A percentile compares a stretch with the other conserved stretches of the same genome.
Conservation (phyloP, 2,888 invertebrate genomes). For the Leptura quadrifasciata region DNA sequence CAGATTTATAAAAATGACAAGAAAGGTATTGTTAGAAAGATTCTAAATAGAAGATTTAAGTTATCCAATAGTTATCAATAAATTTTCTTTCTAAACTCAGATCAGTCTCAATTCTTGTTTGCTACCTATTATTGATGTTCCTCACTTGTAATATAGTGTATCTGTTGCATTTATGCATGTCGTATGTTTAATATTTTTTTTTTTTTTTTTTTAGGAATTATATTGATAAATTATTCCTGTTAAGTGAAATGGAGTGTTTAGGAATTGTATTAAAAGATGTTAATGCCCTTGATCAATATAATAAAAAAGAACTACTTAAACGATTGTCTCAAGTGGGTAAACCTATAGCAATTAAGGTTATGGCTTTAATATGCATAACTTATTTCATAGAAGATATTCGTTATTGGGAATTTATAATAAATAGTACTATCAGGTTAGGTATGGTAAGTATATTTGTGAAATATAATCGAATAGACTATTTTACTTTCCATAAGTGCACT, state of each 20-base stretch:
- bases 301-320: slow-evolving; percentile 64
- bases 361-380: slow-evolving; percentile 65
- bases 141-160: no score
- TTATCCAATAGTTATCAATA: no score
- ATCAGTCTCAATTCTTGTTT: no score
- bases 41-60: no score
- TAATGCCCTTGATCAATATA: slow-evolving; percentile 58
- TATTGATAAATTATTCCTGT: slow-evolving; percentile 64
- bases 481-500: neutral
- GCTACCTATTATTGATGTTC: no score
- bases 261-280: slow-evolving; percentile 62
- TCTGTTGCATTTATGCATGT: neutral
- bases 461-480: neutral
- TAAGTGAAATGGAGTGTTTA: slow-evolving; percentile 64
- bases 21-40: no score
- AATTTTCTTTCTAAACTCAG: no score
- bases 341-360: slow-evolving; percentile 61
- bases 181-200: slow-evolving; percentile 23
- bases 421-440: slow-evolving; percentile 58
- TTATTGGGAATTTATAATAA: slow-evolving; percentile 65
- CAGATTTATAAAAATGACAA: no score
- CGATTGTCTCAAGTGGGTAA: slow-evolving; percentile 60
- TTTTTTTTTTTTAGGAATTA: slow-evolving; percentile 62
- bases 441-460: slow-evolving; percentile 59
- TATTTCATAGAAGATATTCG: slow-evolving; percentile 62